Percentiles rank a stretch among this genome's conserved stretches.
These are phyloP conservation scores for Helicoverpa zea DNA, from an alignment of 1,140 invertebrate species.

Conservation along the genomic window DNA sequence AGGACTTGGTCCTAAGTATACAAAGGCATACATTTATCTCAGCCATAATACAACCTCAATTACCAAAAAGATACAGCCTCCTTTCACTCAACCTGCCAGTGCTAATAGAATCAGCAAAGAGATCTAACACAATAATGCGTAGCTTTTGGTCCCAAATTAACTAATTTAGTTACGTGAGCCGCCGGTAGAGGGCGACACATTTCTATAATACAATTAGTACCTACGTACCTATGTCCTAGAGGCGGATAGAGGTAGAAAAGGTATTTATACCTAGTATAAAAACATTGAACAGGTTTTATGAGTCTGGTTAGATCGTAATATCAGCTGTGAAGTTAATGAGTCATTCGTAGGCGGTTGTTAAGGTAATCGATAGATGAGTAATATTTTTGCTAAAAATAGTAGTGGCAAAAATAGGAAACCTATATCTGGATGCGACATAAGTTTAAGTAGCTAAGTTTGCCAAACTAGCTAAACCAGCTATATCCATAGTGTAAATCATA, in stretches of 20 bases:
- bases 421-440: too few relatives aligned
- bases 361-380: too few relatives aligned
- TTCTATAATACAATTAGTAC: conserved; percentile 36
- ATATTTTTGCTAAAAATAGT: too few relatives aligned
- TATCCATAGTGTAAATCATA: too few relatives aligned
- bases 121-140: conserved; percentile 21
- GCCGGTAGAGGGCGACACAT: neutral
- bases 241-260: conserved; percentile 9
- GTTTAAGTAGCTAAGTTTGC: too few relatives aligned
- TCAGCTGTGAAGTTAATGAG: neutral
- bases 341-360: too few relatives aligned
- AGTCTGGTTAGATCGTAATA: neutral
- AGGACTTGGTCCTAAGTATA: too few relatives aligned
- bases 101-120: conserved; percentile 20
- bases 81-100: neutral
- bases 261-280: conserved; percentile 3
- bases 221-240: conserved; percentile 2
- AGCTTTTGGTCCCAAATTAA: conserved; percentile 10
- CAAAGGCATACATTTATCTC: neutral
- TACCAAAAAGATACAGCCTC: neutral
- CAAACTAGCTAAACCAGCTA: too few relatives aligned
- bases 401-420: too few relatives aligned
- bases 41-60: neutral
- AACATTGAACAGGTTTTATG: conserved; percentile 1
- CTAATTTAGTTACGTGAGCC: conserved; percentile 23